Evolutionary conservation across 2,888 invertebrate genomes (phyloP), one percentile per base, ranked within the genome.

Genomic region (Leptinotarsa juncta): DNA sequence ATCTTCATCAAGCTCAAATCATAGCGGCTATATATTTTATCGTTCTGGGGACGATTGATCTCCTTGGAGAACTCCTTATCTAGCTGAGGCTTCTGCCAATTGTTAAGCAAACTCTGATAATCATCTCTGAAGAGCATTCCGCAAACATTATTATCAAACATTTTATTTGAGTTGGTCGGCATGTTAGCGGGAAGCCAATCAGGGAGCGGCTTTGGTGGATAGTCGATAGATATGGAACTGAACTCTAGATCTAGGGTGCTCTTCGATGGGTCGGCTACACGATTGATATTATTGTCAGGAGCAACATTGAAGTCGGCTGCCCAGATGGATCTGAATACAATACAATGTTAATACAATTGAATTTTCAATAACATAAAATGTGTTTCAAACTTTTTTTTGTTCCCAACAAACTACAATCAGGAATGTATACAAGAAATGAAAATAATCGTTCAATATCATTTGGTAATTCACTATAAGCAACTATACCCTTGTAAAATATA

Each of bases 1-100:
- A 93, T 86, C 76, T 90, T 90, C 80, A 90, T 87, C 83, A 91
- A 89, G 79, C 86, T 87, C 16, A 80, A 78, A 14, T 81, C 78
- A 16, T 79, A 51, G 14, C 76, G 69, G 72, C 77, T 76, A 42
- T 42, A 42, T 10, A 10, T 3, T 42, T 42, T 42, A 42, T 42
- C 10, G 10, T 42, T 42, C 42, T 42, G 42, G 42, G 42, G 42
- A 42, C 3, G 42, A 42, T 42, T 42, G 42, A 42, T 12, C 42
- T 12, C 42, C 42, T 7, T 42, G 42, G 42, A 42, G 42, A 3
- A 42, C 55, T 20, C 23, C 65, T 4, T 67, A 62, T 51, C 48
- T n/a, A 20, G 32, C 48, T 50, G 18, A 53, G 53, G 53, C 16
- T 16, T 53, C 42, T 10, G 42, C 42, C 42, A 42, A 3, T 42